Evolutionary conservation across 1,140 invertebrate genomes (phyloP).

Genomic region (Magallana ariakensis): DNA sequence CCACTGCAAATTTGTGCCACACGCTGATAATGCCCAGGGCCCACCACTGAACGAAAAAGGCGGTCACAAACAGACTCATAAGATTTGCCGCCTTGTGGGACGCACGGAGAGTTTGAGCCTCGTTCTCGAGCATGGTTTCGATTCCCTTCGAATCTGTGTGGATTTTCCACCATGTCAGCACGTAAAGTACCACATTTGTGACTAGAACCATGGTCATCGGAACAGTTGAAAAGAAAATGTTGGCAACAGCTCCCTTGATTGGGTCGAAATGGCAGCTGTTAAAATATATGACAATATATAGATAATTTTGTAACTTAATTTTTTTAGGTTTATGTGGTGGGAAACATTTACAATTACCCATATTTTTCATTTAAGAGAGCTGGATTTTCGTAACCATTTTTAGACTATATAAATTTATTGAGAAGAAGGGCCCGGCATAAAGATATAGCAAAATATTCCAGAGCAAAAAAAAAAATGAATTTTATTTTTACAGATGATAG

Average conservation of each 20-base stretch:
- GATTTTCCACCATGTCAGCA: conserved; percentile 61
- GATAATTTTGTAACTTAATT: no score
- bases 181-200: conserved; percentile 59
- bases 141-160: conserved; percentile 45
- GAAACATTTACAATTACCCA: no score
- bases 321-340: no score
- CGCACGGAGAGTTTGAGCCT: conserved; percentile 26
- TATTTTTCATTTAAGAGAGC: no score
- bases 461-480: no score
- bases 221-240: conserved; percentile 58
- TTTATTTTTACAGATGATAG: no score
- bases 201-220: conserved; percentile 51
- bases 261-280: background rate
- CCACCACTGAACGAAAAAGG: conserved; percentile 65
- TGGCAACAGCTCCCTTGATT: conserved; percentile 53
- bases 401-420: no score
- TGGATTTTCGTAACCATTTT: no score
- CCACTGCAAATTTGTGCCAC: conserved; percentile 50
- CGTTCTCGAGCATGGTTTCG: conserved; percentile 32
- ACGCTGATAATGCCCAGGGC: conserved; percentile 58
- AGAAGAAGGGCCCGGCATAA: no score
- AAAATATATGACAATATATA: background rate
- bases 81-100: conserved; percentile 59
- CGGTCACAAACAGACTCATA: conserved; percentile 63
- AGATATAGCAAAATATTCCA: no score